Conservation (phyloP, 2,797 vertebrate genomes). For the Monodelphis domestica region DNA sequence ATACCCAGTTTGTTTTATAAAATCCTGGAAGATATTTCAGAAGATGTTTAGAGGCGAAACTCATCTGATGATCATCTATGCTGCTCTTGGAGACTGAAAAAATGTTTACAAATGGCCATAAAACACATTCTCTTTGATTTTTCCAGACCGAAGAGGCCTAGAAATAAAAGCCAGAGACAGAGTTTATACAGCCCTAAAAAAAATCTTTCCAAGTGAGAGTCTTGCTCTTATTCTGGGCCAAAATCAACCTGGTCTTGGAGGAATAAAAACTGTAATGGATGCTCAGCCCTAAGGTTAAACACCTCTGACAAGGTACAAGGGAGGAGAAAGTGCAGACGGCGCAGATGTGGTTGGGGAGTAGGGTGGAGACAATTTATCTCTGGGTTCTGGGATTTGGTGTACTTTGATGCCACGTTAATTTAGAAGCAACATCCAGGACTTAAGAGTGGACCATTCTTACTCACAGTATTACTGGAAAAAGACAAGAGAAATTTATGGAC, state of each 20-base stretch:
- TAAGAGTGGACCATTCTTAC: neutral
- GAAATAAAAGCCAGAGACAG: neutral
- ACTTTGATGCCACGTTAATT: neutral
- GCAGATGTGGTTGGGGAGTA: neutral
- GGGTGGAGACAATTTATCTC: neutral
- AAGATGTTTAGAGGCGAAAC: neutral
- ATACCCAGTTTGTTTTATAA: neutral
- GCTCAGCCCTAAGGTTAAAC: neutral
- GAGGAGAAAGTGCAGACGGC: neutral
- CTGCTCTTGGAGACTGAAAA: neutral
- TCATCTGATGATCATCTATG: neutral
- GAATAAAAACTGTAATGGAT: neutral
- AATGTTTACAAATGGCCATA: neutral
- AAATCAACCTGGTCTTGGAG: neutral
- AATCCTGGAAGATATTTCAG: neutral
- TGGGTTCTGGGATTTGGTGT: neutral
- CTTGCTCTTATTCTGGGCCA: neutral
- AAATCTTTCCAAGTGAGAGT: constrained; percentile 1
- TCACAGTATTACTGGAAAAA: neutral
- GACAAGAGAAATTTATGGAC: neutral
- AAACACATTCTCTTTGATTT: constrained; percentile 2
- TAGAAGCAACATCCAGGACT: neutral
- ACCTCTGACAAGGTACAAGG: neutral
- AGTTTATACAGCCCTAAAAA: neutral
- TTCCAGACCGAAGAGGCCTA: neutral